phyloP scores from a whole-genome alignment of 2,797 vertebrate species.

The Petrocephalus schoutedeni region DNA sequence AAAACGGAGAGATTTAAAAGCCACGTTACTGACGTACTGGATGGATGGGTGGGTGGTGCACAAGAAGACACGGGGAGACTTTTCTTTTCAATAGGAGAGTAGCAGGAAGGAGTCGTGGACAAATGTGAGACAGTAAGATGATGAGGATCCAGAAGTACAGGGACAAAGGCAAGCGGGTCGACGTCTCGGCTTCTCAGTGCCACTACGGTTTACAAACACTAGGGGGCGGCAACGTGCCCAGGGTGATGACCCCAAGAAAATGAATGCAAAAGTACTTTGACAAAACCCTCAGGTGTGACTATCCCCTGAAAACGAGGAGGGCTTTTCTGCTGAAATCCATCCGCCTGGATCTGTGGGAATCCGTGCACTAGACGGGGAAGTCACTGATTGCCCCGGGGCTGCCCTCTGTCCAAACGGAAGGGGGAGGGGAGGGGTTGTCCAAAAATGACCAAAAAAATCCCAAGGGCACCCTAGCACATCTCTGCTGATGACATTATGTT shows the following conservation, averaged over 20 bases:
- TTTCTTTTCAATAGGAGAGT: not conserved
- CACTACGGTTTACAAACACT: slow-evolving; percentile 12
- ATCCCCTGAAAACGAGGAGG: not conserved
- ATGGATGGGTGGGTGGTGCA: not conserved
- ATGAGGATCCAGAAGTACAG: not conserved
- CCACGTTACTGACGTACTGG: not conserved
- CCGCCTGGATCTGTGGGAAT: not conserved
- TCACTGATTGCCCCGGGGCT: not conserved
- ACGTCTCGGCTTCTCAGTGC: not conserved
- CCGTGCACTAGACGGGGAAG: not conserved
- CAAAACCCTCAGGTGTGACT: not conserved
- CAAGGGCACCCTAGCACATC: not conserved
- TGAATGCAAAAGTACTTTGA: not conserved
- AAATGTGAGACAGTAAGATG: not conserved
- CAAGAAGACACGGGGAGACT: not conserved
- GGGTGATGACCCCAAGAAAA: not conserved
- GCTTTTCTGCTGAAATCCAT: not conserved
- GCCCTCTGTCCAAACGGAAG: not conserved
- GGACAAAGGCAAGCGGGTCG: not conserved
- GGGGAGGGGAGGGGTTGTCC: not conserved
- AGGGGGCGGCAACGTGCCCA: not conserved
- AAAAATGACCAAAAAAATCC: not conserved
- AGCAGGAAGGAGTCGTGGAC: not conserved
- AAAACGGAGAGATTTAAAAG: not conserved
- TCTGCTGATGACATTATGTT: not conserved